A percentile compares a stretch with the other conserved stretches of the same genome.
phyloP scores from a whole-genome alignment of 2,888 invertebrate genomes.

The Oscheius sp. region DNA sequence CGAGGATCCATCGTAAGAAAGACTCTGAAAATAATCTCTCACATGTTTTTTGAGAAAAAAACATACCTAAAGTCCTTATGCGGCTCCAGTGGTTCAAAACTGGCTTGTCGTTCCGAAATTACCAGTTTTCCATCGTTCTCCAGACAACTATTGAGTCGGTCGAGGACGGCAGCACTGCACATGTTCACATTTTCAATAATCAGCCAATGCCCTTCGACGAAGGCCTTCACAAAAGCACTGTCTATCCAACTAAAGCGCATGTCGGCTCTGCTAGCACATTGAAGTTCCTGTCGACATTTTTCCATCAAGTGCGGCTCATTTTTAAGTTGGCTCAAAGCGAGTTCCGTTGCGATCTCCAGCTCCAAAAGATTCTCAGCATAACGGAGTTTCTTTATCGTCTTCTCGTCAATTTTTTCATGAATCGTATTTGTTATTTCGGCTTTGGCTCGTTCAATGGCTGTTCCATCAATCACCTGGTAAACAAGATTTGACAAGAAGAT shows the following conservation, averaged over 20 bases:
- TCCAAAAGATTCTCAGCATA: constrained; percentile 40
- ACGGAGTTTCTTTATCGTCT: constrained; percentile 24
- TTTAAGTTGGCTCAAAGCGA: background rate
- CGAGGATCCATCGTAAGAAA: constrained; percentile 94
- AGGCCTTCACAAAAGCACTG: constrained; percentile 76
- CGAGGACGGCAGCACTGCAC: constrained; percentile 88
- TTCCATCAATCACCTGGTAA: constrained; percentile 46
- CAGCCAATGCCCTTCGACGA: constrained; percentile 75
- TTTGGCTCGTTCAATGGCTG: constrained; percentile 40
- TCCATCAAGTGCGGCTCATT: constrained; percentile 19
- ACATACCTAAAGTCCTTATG: constrained; percentile 84
- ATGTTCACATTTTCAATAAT: constrained; percentile 75
- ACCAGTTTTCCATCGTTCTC: constrained; percentile 90
- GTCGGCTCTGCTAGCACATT: constrained; percentile 41
- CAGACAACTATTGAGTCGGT: constrained; percentile 92
- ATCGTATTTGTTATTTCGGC: constrained; percentile 35
- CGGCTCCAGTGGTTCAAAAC: constrained; percentile 82
- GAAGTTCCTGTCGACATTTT: constrained; percentile 39
- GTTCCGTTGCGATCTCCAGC: constrained; percentile 43
- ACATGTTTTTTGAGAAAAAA: background rate
- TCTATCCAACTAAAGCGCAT: constrained; percentile 77
- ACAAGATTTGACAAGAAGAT: background rate
- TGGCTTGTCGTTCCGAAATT: constrained; percentile 88
- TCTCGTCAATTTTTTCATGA: constrained; percentile 6
- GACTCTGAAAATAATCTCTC: constrained; percentile 78